Conservation (phyloP, 2,113 vertebrate genomes). For the Paramisgurnus dabryanus region DNA sequence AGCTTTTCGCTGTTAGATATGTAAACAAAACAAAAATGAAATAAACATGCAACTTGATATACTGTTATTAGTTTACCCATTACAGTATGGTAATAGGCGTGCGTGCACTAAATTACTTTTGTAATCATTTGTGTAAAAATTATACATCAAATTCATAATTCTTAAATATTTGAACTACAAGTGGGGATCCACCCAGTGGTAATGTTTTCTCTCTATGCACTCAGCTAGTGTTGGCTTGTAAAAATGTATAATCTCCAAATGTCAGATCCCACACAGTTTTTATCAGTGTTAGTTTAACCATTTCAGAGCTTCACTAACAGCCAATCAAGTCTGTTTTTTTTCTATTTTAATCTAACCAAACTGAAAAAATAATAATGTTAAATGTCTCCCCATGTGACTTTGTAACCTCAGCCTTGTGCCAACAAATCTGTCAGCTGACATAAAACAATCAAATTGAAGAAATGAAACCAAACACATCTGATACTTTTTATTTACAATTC, state of each 20-base stretch:
- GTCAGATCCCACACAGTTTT: conserved; percentile 48
- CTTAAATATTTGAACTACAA: not conserved
- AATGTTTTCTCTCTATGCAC: conserved; percentile 12
- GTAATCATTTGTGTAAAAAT: too few species aligned
- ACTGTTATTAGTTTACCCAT: too few species aligned
- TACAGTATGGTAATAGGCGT: too few species aligned
- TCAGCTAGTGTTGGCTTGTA: conserved; percentile 41
- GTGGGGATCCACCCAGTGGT: not conserved
- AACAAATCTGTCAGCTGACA: not conserved
- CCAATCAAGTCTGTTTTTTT: not conserved
- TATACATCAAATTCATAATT: too few species aligned
- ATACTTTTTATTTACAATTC: not conserved
- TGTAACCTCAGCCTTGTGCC: not conserved
- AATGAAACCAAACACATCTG: not conserved
- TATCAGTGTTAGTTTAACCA: conserved; percentile 12
- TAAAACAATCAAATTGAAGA: not conserved
- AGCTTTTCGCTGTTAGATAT: too few species aligned
- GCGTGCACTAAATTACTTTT: too few species aligned
- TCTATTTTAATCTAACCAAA: not conserved
- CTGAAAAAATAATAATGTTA: not conserved
- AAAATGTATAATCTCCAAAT: conserved; percentile 40
- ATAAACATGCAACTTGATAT: too few species aligned
- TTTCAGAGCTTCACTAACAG: not conserved
- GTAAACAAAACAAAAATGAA: too few species aligned
- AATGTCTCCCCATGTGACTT: not conserved